Evolutionary conservation across 2,797 vertebrate species (phyloP).

Genomic region (Thalassophryne amazonica): DNA sequence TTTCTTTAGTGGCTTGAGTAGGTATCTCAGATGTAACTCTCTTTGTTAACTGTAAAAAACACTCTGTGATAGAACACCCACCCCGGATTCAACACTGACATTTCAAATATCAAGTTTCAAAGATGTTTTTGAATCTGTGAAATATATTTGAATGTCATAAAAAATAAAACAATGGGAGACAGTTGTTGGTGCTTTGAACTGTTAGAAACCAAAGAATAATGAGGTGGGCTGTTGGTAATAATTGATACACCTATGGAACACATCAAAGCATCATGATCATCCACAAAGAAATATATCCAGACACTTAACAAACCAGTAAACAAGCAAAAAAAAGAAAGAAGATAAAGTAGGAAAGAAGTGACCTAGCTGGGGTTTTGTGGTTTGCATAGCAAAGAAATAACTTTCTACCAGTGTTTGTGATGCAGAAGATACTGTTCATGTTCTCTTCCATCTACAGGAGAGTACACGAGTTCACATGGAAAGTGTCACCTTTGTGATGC

Average conservation of each 20-base stretch:
- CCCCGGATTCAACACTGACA: not conserved
- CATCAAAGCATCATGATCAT: constrained; percentile 2
- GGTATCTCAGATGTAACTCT: not conserved
- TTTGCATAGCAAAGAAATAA: too few relatives aligned
- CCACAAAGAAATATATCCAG: not conserved
- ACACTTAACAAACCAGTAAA: not conserved
- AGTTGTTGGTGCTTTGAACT: not conserved
- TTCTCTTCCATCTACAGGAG: constrained; percentile 67
- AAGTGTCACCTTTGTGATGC: constrained; percentile 80
- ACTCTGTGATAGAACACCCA: not conserved
- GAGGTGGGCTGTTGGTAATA: constrained; percentile 19
- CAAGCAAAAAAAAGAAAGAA: not conserved
- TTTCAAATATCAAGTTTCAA: not conserved
- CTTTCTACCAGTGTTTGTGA: not conserved
- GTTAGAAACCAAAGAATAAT: constrained; percentile 16
- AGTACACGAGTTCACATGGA: constrained; percentile 73
- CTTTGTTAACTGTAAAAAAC: not conserved
- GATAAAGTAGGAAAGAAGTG: not conserved
- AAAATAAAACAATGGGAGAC: not conserved
- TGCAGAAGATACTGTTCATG: constrained; percentile 2
- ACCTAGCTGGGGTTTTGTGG: not conserved
- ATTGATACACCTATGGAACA: constrained; percentile 4
- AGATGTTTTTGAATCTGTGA: constrained; percentile 8
- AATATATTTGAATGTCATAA: not conserved
- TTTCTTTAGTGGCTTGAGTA: too few relatives aligned